Conservation (phyloP, 2,888 invertebrate species). For the Cheilosia vernalis region DNA sequence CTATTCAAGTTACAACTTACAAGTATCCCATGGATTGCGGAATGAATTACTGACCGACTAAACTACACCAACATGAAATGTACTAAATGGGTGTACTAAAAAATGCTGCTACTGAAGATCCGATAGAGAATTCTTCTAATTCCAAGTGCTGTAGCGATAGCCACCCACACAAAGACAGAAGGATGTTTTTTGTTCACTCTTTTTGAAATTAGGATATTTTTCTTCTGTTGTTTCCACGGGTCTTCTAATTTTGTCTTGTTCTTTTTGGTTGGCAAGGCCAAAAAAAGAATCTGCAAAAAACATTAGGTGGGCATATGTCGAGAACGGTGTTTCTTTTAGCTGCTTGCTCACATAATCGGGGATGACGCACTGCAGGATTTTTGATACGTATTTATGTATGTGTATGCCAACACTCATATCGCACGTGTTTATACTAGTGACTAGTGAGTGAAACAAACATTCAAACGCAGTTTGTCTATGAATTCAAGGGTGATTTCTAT, state of each 20-base stretch:
- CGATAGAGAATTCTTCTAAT: too few species aligned
- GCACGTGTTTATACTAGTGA: background rate
- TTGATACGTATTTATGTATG: background rate
- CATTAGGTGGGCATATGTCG: too few species aligned
- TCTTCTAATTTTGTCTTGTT: background rate
- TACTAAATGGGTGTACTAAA: conserved; percentile 45
- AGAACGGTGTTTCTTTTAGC: background rate
- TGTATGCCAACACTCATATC: background rate
- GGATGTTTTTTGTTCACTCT: background rate
- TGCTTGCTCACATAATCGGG: background rate
- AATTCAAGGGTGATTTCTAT: conserved; percentile 35
- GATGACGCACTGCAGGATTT: background rate
- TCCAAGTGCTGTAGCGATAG: background rate
- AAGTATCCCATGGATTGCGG: conserved; percentile 24
- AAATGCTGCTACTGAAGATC: background rate
- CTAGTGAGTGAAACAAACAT: background rate
- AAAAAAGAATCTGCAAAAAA: background rate
- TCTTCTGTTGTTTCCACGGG: conserved; percentile 29
- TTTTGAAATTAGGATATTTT: conserved; percentile 6
- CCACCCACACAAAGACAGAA: conserved; percentile 22
- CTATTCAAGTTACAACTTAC: too few species aligned
- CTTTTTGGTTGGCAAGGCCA: background rate
- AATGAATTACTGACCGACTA: background rate
- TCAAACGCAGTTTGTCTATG: conserved; percentile 12
- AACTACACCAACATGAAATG: background rate